Evolutionary conservation across 2,113 vertebrate species (phyloP).

Genomic region (Galbula dea): DNA sequence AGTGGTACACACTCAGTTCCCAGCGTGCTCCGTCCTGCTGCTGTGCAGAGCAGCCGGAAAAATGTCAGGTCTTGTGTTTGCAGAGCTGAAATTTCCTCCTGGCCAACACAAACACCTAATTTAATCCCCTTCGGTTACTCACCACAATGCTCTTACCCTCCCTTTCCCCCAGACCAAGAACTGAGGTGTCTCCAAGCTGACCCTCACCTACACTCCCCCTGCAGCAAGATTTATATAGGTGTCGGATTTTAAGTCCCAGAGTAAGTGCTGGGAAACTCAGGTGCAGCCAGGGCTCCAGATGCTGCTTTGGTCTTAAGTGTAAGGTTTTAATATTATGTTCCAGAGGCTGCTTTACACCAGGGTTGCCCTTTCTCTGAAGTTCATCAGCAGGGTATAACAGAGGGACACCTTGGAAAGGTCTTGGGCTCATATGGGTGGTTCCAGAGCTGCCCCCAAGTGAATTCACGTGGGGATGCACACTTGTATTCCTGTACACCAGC

Average conservation of each 20-base stretch:
- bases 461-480: background rate
- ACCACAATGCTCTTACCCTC: accelerated
- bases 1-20: background rate
- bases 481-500: background rate
- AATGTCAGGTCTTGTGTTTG: background rate
- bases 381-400: background rate
- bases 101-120: background rate
- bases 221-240: accelerated
- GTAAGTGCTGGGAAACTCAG: background rate
- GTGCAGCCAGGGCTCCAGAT: background rate
- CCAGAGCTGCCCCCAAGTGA: background rate
- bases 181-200: background rate
- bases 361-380: background rate
- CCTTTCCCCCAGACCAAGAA: background rate
- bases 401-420: background rate
- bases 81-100: background rate
- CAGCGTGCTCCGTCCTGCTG: background rate
- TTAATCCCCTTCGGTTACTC: background rate
- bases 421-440: background rate
- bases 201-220: accelerated
- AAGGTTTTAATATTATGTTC: background rate
- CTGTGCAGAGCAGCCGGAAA: background rate
- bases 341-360: background rate
- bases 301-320: background rate
- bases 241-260: background rate